phyloP scores from a whole-genome alignment of 2,888 invertebrate genomes.

The Spilarctia lutea region DNA sequence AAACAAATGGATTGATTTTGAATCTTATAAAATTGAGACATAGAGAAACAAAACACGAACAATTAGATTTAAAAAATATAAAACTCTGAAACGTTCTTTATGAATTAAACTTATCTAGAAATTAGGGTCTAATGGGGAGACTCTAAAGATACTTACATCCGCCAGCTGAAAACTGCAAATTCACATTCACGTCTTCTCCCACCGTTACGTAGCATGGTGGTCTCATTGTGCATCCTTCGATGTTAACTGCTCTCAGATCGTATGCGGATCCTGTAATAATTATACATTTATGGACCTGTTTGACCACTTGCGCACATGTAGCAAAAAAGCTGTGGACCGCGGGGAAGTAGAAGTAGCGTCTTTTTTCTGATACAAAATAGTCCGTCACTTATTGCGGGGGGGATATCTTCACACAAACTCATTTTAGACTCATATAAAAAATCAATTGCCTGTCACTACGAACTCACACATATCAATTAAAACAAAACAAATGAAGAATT shows the following conservation, averaged over 20 bases:
- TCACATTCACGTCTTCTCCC: constrained; percentile 71
- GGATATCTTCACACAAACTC: too few species aligned
- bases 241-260: constrained; percentile 70
- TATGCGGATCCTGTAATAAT: constrained; percentile 73
- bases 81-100: neutral
- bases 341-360: too few species aligned
- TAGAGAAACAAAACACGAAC: neutral
- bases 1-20: too few species aligned
- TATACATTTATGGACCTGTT: too few species aligned
- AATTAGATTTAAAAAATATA: neutral
- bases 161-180: constrained; percentile 58
- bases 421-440: too few species aligned
- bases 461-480: too few species aligned
- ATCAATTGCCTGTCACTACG: too few species aligned
- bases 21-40: neutral
- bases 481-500: too few species aligned
- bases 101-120: neutral
- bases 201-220: constrained; percentile 75
- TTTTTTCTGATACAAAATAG: too few species aligned
- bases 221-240: constrained; percentile 70
- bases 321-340: too few species aligned
- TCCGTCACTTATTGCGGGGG: too few species aligned
- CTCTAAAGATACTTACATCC: neutral
- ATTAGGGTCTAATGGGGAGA: neutral
- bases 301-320: too few species aligned